A percentile compares a stretch with the other conserved stretches of the same genome.
Conservation (phyloP, 2,113 vertebrate species). For the Albula glossodonta region DNA sequence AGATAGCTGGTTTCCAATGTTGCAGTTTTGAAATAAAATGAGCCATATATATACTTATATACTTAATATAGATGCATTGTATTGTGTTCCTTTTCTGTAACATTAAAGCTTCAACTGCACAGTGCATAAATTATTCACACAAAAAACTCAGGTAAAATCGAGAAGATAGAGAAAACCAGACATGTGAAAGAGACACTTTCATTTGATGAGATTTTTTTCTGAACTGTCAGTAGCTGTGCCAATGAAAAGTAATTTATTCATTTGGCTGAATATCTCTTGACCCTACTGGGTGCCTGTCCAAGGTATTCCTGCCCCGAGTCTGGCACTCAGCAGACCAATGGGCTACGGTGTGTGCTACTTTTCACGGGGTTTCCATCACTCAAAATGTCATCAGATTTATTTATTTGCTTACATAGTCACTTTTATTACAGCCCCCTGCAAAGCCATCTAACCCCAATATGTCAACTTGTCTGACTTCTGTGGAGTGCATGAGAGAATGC, state of each 20-base stretch:
- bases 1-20: too few relatives aligned
- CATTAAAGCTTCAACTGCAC: too few relatives aligned
- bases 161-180: neutral
- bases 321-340: neutral
- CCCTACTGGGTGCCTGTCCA: neutral
- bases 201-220: neutral
- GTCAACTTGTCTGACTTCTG: constrained; percentile 59
- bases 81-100: neutral
- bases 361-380: constrained; percentile 48
- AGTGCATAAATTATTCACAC: neutral
- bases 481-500: constrained; percentile 54
- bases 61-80: neutral
- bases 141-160: neutral
- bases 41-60: neutral
- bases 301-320: neutral
- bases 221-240: neutral
- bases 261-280: neutral
- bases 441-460: neutral
- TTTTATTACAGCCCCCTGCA: constrained; percentile 55
- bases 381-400: constrained; percentile 60
- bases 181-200: neutral
- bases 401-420: constrained; percentile 32
- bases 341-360: neutral
- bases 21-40: neutral
- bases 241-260: neutral